phyloP scores from a whole-genome alignment of 2,888 invertebrate genomes.

The Trachelus stipa region DNA sequence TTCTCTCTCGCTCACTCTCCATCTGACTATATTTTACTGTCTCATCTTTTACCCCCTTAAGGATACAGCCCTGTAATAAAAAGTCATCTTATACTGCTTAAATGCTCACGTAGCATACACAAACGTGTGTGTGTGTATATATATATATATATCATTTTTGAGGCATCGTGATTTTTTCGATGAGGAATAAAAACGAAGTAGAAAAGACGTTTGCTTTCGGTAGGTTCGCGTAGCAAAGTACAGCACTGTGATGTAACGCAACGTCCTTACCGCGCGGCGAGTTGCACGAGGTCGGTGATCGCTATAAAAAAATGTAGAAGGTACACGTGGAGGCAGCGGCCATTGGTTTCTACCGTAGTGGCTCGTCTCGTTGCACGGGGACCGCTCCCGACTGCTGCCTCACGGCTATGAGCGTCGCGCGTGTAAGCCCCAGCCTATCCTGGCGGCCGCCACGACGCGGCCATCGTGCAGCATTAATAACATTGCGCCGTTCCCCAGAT shows the following conservation, averaged over 20 bases:
- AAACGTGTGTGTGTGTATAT: neutral
- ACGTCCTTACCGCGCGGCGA: constrained; percentile 71
- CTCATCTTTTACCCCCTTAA: neutral
- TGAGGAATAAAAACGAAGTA: neutral
- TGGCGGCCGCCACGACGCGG: constrained; percentile 17
- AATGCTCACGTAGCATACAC: neutral
- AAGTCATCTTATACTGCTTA: neutral
- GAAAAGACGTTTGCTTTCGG: neutral
- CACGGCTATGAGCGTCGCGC: constrained; percentile 48
- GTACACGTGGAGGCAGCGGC: constrained; percentile 64
- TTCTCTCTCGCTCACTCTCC: neutral
- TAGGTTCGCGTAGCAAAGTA: neutral
- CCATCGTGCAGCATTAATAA: constrained; percentile 27
- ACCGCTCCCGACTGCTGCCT: constrained; percentile 54
- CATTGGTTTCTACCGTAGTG: constrained; percentile 48
- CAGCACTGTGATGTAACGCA: constrained; percentile 56
- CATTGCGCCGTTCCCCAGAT: constrained; percentile 34
- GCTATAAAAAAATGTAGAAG: constrained; percentile 67
- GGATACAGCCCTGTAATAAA: neutral
- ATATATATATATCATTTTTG: neutral
- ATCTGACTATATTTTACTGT: neutral
- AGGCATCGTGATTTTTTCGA: neutral
- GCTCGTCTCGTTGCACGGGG: constrained; percentile 29
- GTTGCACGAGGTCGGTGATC: constrained; percentile 76
- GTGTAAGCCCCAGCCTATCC: constrained; percentile 43